Conservation (phyloP, 2,113 vertebrate species). For the Protomyctophum bolini region DNA sequence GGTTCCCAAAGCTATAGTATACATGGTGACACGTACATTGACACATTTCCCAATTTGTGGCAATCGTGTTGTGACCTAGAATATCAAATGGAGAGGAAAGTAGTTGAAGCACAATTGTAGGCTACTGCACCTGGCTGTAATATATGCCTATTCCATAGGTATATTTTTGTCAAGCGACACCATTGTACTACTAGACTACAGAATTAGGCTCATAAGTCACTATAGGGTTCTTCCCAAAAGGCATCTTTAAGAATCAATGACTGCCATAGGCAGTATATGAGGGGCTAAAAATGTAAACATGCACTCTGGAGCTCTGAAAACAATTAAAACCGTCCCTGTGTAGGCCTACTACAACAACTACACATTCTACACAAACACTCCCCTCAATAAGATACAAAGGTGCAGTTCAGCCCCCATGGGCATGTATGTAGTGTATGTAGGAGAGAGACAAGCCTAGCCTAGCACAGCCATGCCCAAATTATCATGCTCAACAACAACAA, state of each 20-base stretch:
- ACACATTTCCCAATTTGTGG: slow-evolving; percentile 51
- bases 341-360: too few species aligned
- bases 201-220: too few species aligned
- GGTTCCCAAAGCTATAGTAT: too few species aligned
- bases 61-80: background rate
- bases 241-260: background rate
- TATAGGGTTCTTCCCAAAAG: background rate
- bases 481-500: background rate
- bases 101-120: background rate
- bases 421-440: slow-evolving; percentile 6
- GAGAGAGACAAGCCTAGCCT: slow-evolving; percentile 38
- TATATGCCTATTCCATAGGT: too few species aligned
- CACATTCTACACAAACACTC: slow-evolving; percentile 30
- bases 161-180: too few species aligned
- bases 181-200: too few species aligned
- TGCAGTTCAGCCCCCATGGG: slow-evolving; percentile 1
- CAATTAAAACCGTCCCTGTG: too few species aligned
- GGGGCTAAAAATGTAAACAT: background rate
- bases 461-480: slow-evolving; percentile 7
- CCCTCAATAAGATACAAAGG: slow-evolving; percentile 13
- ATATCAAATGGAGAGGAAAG: background rate
- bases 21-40: slow-evolving; percentile 24
- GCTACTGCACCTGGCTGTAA: too few species aligned
- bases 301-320: slow-evolving; percentile 11
- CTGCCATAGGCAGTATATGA: too few species aligned